Percentiles rank a stretch among this genome's conserved stretches.
Conservation (phyloP, 2,888 invertebrate species). For the Erebia palarica region DNA sequence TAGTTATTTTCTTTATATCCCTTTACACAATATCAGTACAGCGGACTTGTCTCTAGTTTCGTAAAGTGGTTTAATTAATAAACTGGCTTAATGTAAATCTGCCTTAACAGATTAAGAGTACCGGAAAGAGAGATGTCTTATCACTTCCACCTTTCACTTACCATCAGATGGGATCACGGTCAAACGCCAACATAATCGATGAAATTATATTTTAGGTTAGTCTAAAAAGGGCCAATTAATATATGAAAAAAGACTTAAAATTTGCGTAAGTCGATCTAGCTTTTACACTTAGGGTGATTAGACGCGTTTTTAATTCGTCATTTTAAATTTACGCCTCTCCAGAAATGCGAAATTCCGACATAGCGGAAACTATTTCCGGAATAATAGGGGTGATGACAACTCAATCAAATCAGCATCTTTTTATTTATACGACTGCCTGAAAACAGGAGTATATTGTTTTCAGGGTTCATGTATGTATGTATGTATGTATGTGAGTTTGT, state of each 20-base stretch:
- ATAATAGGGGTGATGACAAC: too few species aligned
- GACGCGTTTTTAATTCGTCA: conserved; percentile 51
- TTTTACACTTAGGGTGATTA: conserved; percentile 65
- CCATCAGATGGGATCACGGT: neutral
- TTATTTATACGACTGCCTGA: too few species aligned
- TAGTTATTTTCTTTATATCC: too few species aligned
- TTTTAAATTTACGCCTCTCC: conserved; percentile 62
- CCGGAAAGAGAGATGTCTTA: neutral
- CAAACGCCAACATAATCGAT: neutral
- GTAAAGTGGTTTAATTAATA: neutral
- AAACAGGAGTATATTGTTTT: too few species aligned
- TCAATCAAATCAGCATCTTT: too few species aligned
- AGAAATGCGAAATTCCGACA: conserved; percentile 14
- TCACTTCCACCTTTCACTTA: neutral
- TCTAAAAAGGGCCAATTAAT: conserved; percentile 39
- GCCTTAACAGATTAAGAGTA: neutral
- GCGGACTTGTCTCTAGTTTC: neutral
- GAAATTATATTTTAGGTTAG: conserved; percentile 29
- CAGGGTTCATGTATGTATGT: too few species aligned
- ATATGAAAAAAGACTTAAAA: conserved; percentile 50
- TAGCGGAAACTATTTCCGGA: too few species aligned
- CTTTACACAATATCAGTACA: too few species aligned
- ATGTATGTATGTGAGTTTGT: too few species aligned
- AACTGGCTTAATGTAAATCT: neutral
- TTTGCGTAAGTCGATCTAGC: conserved; percentile 62